Evolutionary conservation across 2,797 vertebrate species (phyloP), one percentile per base, ranked within the genome.

Genomic region (Tenualosa ilisha): DNA sequence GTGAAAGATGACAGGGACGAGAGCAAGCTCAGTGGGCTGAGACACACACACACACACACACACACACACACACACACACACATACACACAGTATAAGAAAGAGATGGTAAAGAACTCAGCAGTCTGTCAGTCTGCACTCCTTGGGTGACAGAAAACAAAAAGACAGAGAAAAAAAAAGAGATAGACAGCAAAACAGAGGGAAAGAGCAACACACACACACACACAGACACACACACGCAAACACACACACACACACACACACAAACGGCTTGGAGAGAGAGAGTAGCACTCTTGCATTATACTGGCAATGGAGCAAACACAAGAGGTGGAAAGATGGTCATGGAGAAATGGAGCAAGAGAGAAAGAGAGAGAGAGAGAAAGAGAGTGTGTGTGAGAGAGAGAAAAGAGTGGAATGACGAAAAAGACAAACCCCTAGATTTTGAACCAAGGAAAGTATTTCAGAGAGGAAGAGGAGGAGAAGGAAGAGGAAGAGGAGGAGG

Each of bases 31-130:
- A 79, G 37, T 37, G 40, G 72, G 46, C 72, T 46, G 17, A 46
- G 31, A 72, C 68, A 72, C 65, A 72, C 65, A 37, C 65, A 37
- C 65, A 37, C 56, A 43, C 15, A 68, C 26, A 83, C 61, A 87
- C 59, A 84, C 51, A 82, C 53, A 43, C 59, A 43, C n/a, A 15
- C 9, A 81, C 24, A 88, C 9, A 43, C 24, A 40, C 49, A 82
- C 53, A 84, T 3, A 75, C 12, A 75, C 13, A 75, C 2, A 75
- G n/a, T 0, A 2, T 0, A 20, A 56, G 54, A 56, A 37, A 50
- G 31, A 82, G 89, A 90, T 86, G 86, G 83, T 26, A 3, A 68
- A 31, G 26, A 65, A 65, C n/a, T 65, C 63, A 68, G 63, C 24
- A 68, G 63, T 31, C 63, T 68, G 63, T 37, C 63, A 37, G 3